phyloP scores from a whole-genome alignment of 2,888 invertebrate genomes.

The Drosophila meridionalis region DNA sequence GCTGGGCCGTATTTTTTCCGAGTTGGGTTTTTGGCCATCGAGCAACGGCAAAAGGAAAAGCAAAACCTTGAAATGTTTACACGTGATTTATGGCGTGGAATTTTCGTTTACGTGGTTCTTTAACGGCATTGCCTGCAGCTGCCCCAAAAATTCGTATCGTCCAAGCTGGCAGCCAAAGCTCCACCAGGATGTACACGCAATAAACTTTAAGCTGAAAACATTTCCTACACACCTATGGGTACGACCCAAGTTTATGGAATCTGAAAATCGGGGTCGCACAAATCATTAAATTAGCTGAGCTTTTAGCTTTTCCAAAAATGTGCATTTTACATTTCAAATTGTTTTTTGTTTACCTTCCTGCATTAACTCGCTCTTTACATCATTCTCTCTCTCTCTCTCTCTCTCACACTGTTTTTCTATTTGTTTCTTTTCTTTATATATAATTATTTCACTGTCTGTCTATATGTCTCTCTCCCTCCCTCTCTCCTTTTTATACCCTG shows the following conservation, averaged over 20 bases:
- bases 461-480: no score
- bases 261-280: not conserved
- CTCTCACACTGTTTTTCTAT: not conserved
- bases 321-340: not conserved
- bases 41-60: conserved; percentile 22
- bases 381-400: not conserved
- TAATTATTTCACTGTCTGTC: no score
- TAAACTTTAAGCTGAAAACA: conserved; percentile 16
- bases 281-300: not conserved
- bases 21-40: conserved; percentile 35
- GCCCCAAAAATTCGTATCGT: not conserved
- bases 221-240: not conserved
- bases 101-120: conserved; percentile 63
- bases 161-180: conserved; percentile 11
- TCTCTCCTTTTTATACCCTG: no score
- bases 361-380: not conserved
- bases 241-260: not conserved
- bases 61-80: conserved; percentile 56
- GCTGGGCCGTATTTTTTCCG: conserved; percentile 21
- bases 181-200: conserved; percentile 13
- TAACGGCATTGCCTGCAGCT: conserved; percentile 15
- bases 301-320: not conserved
- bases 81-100: conserved; percentile 75
- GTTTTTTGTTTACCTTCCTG: not conserved
- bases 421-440: not conserved